Conservation (phyloP, 2,888 invertebrate genomes). For the Oligia latruncula region DNA sequence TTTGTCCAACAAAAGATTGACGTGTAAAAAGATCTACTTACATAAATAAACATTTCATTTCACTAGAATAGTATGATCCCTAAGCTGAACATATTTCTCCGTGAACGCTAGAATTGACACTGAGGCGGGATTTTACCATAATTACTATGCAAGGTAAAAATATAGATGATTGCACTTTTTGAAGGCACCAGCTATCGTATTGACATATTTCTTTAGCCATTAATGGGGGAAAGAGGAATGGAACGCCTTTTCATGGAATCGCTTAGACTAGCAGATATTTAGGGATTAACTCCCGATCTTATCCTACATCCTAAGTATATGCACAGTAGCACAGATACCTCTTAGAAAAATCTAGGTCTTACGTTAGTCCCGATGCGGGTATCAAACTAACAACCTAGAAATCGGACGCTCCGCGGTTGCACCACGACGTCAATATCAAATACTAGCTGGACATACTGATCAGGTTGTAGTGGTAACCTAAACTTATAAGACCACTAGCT, state of each 20-base stretch:
- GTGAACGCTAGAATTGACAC: neutral
- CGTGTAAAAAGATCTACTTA: neutral
- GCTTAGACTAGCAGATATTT: neutral
- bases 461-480: neutral
- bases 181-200: neutral
- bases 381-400: constrained; percentile 18
- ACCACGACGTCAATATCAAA: constrained; percentile 7
- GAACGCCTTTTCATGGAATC: neutral
- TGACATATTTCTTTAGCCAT: neutral
- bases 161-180: neutral
- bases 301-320: neutral
- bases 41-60: neutral
- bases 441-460: constrained; percentile 14
- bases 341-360: constrained; percentile 3
- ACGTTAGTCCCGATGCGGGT: constrained; percentile 15
- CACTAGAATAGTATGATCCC: neutral
- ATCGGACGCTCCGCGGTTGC: constrained; percentile 20
- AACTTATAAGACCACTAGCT: neutral
- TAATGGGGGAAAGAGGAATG: neutral
- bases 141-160: neutral
- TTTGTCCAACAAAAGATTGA: too few species aligned
- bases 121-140: neutral
- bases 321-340: neutral
- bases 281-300: neutral
- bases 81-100: neutral